Evolutionary conservation across 2,797 vertebrate genomes (phyloP).

Genomic region (Sciurus carolinensis): DNA sequence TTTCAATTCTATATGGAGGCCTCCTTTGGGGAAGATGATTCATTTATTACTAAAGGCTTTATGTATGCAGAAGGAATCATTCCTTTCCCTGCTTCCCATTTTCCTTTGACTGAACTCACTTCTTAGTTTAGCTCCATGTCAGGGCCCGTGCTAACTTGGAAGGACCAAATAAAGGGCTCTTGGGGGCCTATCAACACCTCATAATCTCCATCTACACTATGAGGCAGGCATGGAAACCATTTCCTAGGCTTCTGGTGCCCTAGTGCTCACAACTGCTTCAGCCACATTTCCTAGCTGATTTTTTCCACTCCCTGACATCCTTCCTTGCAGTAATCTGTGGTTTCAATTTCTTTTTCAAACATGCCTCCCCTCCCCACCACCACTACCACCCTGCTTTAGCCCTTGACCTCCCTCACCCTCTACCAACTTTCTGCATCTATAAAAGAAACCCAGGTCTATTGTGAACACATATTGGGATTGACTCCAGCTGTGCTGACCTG

Average conservation of each 20-base stretch:
- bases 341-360: constrained; percentile 70
- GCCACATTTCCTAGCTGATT: constrained; percentile 15
- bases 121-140: constrained; percentile 38
- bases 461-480: constrained; percentile 71
- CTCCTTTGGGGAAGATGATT: background rate
- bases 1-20: constrained; percentile 48
- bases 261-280: constrained; percentile 55
- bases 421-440: constrained; percentile 70
- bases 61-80: background rate
- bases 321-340: background rate
- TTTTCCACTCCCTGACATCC: constrained; percentile 41
- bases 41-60: constrained; percentile 48
- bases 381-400: constrained; percentile 6
- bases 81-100: constrained; percentile 20
- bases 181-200: background rate
- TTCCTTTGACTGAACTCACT: constrained; percentile 41
- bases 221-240: background rate
- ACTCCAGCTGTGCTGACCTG: constrained; percentile 75
- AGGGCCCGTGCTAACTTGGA: background rate
- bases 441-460: constrained; percentile 57
- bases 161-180: background rate
- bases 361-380: background rate
- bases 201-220: constrained; percentile 9
- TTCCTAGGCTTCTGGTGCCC: constrained; percentile 2
- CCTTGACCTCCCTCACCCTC: constrained; percentile 31